Conservation (phyloP, 2,113 vertebrate genomes). For the Clupea harengus region DNA sequence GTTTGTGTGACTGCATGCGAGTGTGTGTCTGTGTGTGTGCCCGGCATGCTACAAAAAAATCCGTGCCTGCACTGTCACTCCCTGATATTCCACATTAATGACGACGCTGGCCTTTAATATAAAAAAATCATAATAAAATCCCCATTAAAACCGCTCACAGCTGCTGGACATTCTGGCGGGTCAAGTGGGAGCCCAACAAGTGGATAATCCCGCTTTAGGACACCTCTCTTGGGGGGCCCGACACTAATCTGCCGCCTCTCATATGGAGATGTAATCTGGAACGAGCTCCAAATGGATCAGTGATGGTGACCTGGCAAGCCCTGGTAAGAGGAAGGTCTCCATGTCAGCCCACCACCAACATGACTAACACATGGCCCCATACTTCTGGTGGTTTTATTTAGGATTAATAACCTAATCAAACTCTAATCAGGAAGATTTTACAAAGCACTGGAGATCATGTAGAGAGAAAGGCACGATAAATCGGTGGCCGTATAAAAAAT, state of each 20-base stretch:
- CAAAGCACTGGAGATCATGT: too few species aligned
- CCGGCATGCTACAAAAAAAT: too few species aligned
- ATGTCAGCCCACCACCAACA: neutral
- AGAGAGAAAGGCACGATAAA: too few species aligned
- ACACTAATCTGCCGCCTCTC: slow-evolving; percentile 28
- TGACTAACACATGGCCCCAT: neutral
- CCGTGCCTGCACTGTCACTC: neutral
- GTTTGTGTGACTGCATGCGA: neutral
- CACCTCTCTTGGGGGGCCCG: slow-evolving; percentile 33
- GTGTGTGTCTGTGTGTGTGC: neutral
- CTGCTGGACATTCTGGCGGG: slow-evolving; percentile 39
- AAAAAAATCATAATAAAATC: neutral
- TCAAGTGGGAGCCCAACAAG: slow-evolving; percentile 18
- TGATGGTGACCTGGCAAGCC: slow-evolving; percentile 2
- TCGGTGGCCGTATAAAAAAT: too few species aligned
- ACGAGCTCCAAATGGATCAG: slow-evolving; percentile 21
- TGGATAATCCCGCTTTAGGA: slow-evolving; percentile 39
- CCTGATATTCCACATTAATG: neutral
- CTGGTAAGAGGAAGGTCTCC: neutral
- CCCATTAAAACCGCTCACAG: slow-evolving; percentile 26
- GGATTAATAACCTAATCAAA: neutral
- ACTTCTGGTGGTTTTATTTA: neutral
- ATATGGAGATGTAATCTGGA: slow-evolving; percentile 29
- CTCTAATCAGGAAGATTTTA: too few species aligned
- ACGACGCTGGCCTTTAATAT: neutral